phyloP scores from a whole-genome alignment of 2,888 invertebrate species.

The Monochamus alternatus region DNA sequence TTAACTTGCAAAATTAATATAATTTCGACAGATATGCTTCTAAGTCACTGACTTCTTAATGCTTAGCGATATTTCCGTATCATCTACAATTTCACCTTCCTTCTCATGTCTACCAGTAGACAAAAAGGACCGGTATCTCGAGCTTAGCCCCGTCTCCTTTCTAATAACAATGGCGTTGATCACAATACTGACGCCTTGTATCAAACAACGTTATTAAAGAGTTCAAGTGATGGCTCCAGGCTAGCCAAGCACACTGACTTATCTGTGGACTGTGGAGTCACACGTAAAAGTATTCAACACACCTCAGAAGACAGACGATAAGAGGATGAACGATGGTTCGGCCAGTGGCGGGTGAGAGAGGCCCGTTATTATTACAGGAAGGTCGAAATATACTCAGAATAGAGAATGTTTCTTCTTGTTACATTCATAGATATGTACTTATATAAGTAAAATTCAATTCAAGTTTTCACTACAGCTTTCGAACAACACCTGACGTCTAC shows the following conservation, averaged over 20 bases:
- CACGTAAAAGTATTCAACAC: slow-evolving; percentile 20
- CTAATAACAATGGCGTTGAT: slow-evolving; percentile 26
- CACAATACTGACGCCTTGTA: slow-evolving; percentile 15
- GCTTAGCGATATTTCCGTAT: too few species aligned
- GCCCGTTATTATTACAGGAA: background rate
- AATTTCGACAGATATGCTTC: too few species aligned
- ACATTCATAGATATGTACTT: too few species aligned
- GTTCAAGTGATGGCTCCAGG: slow-evolving; percentile 26
- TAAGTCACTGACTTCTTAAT: too few species aligned
- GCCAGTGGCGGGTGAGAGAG: slow-evolving; percentile 10
- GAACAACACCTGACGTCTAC: too few species aligned
- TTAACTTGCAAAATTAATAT: too few species aligned
- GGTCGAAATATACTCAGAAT: background rate
- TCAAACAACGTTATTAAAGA: slow-evolving; percentile 21
- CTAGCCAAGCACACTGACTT: slow-evolving; percentile 2
- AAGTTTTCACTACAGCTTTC: too few species aligned
- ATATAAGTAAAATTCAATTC: too few species aligned
- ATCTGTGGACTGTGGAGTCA: background rate
- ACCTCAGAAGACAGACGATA: slow-evolving; percentile 18
- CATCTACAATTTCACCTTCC: too few species aligned
- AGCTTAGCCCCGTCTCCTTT: background rate
- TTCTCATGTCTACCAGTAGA: too few species aligned
- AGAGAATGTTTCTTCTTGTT: too few species aligned
- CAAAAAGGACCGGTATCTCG: background rate
- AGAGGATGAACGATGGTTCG: slow-evolving; percentile 12